A percentile compares a stretch with the other conserved stretches of the same genome.
Evolutionary conservation across 2,797 vertebrate genomes (phyloP).

Genomic region (Melanotaenia boesemani): DNA sequence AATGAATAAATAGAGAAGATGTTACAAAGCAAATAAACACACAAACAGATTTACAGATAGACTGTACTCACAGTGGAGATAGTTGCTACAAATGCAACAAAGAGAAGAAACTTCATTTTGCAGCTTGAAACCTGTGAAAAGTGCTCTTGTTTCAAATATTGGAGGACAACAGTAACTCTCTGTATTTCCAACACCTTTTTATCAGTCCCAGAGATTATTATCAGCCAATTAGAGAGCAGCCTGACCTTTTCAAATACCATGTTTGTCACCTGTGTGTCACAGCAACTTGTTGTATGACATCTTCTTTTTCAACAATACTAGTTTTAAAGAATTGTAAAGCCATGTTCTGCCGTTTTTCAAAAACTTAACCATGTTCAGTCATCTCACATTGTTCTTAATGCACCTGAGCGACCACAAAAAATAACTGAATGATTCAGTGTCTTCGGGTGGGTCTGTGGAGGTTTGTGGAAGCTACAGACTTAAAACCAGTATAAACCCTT

Average conservation of each 20-base stretch:
- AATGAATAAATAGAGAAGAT: constrained; percentile 36
- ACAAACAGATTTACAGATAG: constrained; percentile 20
- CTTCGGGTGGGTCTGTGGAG: constrained; percentile 33
- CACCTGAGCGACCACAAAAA: constrained; percentile 55
- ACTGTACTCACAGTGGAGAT: constrained; percentile 67
- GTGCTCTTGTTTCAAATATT: constrained; percentile 17
- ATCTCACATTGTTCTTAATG: constrained; percentile 46
- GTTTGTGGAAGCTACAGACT: constrained; percentile 30
- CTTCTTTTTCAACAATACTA: constrained; percentile 28
- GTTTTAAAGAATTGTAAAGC: constrained; percentile 35
- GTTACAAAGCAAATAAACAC: constrained; percentile 20
- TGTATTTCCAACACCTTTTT: constrained; percentile 67
- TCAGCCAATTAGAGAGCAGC: constrained; percentile 70
- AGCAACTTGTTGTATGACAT: constrained; percentile 36
- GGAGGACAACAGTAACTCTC: constrained; percentile 25
- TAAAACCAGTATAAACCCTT: constrained; percentile 31
- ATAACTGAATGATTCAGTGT: constrained; percentile 63
- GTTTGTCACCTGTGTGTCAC: constrained; percentile 65
- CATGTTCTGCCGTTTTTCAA: constrained; percentile 25
- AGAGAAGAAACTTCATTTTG: constrained; percentile 73
- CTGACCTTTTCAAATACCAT: constrained; percentile 41
- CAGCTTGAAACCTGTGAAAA: constrained; percentile 25
- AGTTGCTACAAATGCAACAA: constrained; percentile 50
- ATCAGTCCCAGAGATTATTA: constrained; percentile 63
- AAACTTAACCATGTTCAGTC: constrained; percentile 19